Base-by-base conservation (phyloP, 2,797 vertebrate species). In the Halcyon smyrnensis region DNA sequence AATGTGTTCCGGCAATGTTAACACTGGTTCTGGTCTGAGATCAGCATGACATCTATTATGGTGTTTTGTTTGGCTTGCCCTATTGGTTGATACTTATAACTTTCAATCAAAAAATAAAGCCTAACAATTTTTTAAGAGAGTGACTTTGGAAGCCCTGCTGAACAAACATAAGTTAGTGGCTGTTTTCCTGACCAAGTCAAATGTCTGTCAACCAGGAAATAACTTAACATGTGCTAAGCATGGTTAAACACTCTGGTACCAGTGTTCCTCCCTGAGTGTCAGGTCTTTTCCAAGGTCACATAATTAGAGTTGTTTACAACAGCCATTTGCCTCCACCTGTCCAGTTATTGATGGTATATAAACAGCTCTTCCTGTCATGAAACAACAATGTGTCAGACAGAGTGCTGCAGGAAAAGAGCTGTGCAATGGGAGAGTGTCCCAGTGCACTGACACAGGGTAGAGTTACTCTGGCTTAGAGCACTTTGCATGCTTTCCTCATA, bases 301-400 rank as follows among this genome's bases (percentile, higher is more conserved):
- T 84, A 85, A 79, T 92, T 78, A 81, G 69, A 80, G 41, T 53
- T 86, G 37, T 95, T 95, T 91, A 87, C 45, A 34, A 17, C 71
- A 83, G 50, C 41, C 41, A 14, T 94, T 95, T 93, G 34, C 84
- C 36, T 89, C 74, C 70, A 89, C 90, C 37, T 94, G 37, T 68
- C 62, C 25, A 68, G 59, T 82, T 83, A 67, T n/a, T 56, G 60
- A 81, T 84, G 65, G 56, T 43, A 65, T 76, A 69, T 51, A 41
- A 89, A 70, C 36, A 73, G 39, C 25, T 88, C 36, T 96, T 86
- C 39, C 54, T 93, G 34, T n/a, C 50, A 15, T 46, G 39, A 86
- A 95, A 50, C 43, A 1, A 36, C 12, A 12, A 39, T 39, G 28
- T 21, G 7, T 51, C 74, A 93, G 71, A 16, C 50, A 62, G 45